Base-by-base conservation (phyloP, 2,797 vertebrate genomes). In the Babyrousa celebensis region DNA sequence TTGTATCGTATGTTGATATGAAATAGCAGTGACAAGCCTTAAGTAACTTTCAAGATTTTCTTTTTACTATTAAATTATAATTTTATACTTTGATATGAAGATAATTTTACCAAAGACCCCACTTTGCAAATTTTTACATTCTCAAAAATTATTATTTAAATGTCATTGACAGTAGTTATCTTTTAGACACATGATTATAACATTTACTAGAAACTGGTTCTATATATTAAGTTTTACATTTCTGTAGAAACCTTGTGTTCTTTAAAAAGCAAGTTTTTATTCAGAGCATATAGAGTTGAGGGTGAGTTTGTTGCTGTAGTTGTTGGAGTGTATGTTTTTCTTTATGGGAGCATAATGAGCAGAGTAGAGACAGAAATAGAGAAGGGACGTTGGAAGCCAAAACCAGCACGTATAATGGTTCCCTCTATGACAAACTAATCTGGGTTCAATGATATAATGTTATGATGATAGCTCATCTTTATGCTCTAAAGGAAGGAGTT, bases 181-280 rank as follows among this genome's bases (percentile, higher is more conserved):
- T 80, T 94, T 93, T 85, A 12, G 25, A 82, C 52, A n/a, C 1
- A 63, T 54, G 4, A 63, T 85, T 62, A 63, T 56, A 40, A 63
- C 29, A 65, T 78, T 5, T 58, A 79, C 27, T 70, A 85, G 48
- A 80, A 88, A 27, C 48, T 75, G 21, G 14, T 56, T 72, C 14
- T 85, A 9, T 56, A 29, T 83, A 85, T 79, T 43, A 65, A n/a
- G 18, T 20, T 56, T 89, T 86, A 74, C 89, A 68, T 74, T 52
- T n/a, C 18, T 58, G 12, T 43, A 74, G 63, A 83, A 89, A 79
- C 9, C 2, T 78, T 27, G 9, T 17, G 48, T 4, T 25, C 32
- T 80, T 71, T 93, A 27, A 78, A 88, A 79, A 88, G 17, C 29
- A 83, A 75, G 6, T 63, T 84, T 96, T 86, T 36, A 56, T 48